Evolutionary conservation across 2,888 invertebrate species (phyloP).

Genomic region (Folsomia candida): DNA sequence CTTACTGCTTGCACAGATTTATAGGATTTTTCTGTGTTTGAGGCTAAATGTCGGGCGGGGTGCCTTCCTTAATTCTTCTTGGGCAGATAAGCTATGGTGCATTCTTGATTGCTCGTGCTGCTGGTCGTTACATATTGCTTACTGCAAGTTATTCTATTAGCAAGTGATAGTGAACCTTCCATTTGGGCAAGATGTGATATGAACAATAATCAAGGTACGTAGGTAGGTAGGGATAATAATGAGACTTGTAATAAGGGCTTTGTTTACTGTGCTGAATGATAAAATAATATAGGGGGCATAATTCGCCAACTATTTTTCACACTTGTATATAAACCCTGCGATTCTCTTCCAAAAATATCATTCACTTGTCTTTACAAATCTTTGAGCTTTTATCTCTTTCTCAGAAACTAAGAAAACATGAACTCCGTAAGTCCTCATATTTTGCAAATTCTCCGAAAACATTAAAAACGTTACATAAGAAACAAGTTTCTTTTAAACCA

Average conservation of each 20-base stretch:
- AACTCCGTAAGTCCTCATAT: slow-evolving; percentile 23
- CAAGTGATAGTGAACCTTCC: not conserved
- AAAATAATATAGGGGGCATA: not conserved
- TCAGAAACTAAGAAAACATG: slow-evolving; percentile 11
- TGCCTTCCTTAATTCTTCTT: not conserved
- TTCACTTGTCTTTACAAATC: slow-evolving; percentile 7
- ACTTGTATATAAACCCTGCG: slow-evolving; percentile 20
- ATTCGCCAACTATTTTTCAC: not conserved
- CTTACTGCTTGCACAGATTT: not conserved
- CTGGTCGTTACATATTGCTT: too few relatives aligned
- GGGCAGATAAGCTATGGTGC: too few relatives aligned
- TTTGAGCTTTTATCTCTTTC: not conserved
- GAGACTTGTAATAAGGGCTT: not conserved
- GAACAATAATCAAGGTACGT: not conserved
- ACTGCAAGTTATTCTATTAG: too few relatives aligned
- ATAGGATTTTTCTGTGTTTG: not conserved
- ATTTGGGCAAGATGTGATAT: not conserved
- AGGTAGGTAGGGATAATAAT: not conserved
- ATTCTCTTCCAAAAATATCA: slow-evolving; percentile 15
- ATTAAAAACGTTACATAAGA: not conserved
- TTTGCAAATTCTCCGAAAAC: too few relatives aligned
- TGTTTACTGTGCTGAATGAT: not conserved
- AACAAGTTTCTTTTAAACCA: not conserved
- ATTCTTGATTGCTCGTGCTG: too few relatives aligned
- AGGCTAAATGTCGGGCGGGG: slow-evolving; percentile 19